Evolutionary conservation across 2,888 invertebrate species (phyloP).

Genomic region (Hetaerina titia): DNA sequence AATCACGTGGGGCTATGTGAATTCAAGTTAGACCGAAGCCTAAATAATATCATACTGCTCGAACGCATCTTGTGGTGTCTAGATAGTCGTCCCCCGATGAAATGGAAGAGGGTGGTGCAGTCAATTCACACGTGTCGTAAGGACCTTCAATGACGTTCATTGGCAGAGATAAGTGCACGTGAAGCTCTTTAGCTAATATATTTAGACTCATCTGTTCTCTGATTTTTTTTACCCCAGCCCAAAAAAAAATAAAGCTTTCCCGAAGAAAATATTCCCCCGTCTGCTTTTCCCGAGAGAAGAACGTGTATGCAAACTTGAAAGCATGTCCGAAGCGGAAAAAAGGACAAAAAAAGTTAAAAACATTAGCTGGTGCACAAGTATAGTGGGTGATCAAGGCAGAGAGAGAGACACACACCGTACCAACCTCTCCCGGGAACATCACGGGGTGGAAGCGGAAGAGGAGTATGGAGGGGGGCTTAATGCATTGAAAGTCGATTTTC

Average conservation of each 20-base stretch:
- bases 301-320: background rate
- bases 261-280: background rate
- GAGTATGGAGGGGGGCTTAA: background rate
- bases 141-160: background rate
- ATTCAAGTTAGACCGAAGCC: too few species aligned
- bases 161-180: background rate
- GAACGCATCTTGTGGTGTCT: too few species aligned
- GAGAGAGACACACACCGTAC: background rate
- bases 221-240: background rate
- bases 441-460: background rate
- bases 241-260: background rate
- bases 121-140: background rate
- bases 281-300: background rate
- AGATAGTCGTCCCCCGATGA: too few species aligned
- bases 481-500: constrained; percentile 15
- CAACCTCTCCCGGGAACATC: background rate
- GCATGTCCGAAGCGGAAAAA: background rate
- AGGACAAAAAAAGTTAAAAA: background rate
- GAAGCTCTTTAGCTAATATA: background rate
- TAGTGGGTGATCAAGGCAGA: background rate
- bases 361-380: background rate
- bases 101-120: background rate
- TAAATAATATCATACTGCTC: too few species aligned
- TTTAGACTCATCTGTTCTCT: background rate
- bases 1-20: too few species aligned